Percentiles rank a stretch among this genome's conserved stretches.
Conservation (phyloP, 2,113 vertebrate species). For the Phodopus roborovskii region DNA sequence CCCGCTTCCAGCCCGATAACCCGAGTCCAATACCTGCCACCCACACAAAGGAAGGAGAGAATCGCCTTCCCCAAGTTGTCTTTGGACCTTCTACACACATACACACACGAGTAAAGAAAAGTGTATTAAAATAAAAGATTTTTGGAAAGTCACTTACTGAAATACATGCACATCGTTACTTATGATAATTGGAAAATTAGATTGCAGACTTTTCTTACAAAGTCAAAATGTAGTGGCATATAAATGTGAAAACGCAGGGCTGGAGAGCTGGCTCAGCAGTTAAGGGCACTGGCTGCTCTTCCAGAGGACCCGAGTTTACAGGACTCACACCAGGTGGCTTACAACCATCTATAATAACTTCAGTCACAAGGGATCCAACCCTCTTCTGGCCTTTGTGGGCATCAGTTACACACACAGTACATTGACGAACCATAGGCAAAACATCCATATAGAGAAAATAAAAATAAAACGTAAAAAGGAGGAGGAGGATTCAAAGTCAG, state of each 20-base stretch:
- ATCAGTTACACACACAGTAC: not conserved
- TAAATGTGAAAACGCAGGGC: not conserved
- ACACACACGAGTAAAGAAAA: not conserved
- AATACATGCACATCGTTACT: not conserved
- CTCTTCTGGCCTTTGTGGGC: not conserved
- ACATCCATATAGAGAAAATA: not conserved
- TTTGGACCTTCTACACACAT: not conserved
- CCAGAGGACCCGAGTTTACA: not conserved
- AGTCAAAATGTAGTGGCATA: not conserved
- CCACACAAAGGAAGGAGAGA: not conserved
- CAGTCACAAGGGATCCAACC: not conserved
- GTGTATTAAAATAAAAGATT: not conserved
- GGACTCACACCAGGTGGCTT: not conserved
- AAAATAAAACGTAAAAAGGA: not conserved
- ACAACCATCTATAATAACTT: not conserved
- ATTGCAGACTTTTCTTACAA: slow-evolving; percentile 1
- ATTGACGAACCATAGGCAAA: not conserved
- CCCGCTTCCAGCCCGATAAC: no score
- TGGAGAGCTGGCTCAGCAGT: not conserved
- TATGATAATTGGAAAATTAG: slow-evolving; percentile 5
- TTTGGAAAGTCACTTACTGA: not conserved
- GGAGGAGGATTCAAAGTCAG: not conserved
- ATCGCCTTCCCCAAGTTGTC: not conserved
- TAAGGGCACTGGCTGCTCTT: not conserved
- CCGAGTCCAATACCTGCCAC: not conserved